Base-by-base conservation (phyloP, 2,113 vertebrate species). In the Grus americana region DNA sequence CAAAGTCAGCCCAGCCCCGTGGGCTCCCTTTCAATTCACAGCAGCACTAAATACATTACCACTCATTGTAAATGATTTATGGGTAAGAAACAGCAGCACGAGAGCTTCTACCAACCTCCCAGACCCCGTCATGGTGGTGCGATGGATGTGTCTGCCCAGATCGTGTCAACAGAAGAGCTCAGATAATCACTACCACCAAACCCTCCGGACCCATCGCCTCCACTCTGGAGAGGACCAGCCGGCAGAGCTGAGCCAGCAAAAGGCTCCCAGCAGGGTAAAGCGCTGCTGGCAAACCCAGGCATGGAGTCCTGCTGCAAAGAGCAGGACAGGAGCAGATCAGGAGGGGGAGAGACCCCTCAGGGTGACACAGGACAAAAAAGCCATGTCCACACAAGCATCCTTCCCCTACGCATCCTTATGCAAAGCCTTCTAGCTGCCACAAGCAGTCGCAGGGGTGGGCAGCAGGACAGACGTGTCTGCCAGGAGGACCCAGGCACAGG, bases 111-210 rank as follows among this genome's bases (percentile, higher is more conserved):
- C 27, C 24, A 6, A 30, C 30, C 62, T 63, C 54, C 29, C 65
- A 52, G 73, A 17, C 26, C 27, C 38, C 0, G 0, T 11, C 36
- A 57, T 0, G 1, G 87, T 58, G 49, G 71, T 5, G 3, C 52
- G 29, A 24, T 0, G 2, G 47, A 70, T 65, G 65, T 6, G 42
- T 58, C 42, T 95, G 55, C 40, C 44, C 65, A 29, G 54, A 23
- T 32, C 44, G 58, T 0, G 4, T 82, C 0, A 0, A 59, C 30
- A 68, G 79, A 59, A 84, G 26, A 61, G 67, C 86, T 73, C 20
- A 8, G 63, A 38, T 13, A 40, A 38, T 1, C n/a, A 22, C 0
- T 6, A 72, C 26, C 72, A 65, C 55, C 50, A 30, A 65, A 30
- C 8, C 12, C 30, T 68, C 58, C 50, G 13, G 36, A 38, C 15